Evolutionary conservation across 2,888 invertebrate species (phyloP).

Genomic region (Meta bourneti): DNA sequence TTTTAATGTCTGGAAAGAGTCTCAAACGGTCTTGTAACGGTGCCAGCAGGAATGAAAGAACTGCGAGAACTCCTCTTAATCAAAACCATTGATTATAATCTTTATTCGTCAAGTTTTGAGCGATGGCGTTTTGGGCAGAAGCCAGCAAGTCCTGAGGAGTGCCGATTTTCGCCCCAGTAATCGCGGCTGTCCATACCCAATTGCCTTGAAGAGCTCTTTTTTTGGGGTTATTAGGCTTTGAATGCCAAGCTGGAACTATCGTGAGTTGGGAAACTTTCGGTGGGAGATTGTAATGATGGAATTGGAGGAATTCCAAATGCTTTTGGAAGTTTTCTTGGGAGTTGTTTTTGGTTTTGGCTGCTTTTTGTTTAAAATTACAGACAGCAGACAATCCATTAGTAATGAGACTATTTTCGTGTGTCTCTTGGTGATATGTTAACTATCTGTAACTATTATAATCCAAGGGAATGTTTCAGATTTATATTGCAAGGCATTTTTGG

Average conservation of each 20-base stretch:
- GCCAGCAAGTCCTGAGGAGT: conserved; percentile 10
- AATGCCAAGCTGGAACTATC: not conserved
- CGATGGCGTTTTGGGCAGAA: conserved; percentile 23
- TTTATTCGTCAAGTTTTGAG: conserved; percentile 12
- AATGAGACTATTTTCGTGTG: no score
- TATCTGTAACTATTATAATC: no score
- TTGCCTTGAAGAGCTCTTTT: not conserved
- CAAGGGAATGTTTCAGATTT: no score
- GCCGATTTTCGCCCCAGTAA: conserved; percentile 6
- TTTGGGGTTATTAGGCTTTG: conserved; percentile 8
- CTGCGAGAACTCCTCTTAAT: not conserved
- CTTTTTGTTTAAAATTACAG: no score
- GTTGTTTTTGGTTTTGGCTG: not conserved
- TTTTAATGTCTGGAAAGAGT: not conserved
- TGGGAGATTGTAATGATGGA: not conserved
- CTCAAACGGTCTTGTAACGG: not conserved
- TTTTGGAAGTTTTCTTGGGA: not conserved
- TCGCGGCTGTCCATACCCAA: not conserved
- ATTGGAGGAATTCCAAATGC: conserved; percentile 5
- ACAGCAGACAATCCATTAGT: no score
- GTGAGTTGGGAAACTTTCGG: not conserved
- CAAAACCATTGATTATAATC: conserved; percentile 12
- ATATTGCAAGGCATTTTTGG: no score
- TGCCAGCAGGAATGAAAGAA: not conserved
- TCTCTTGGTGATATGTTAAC: no score